Evolutionary conservation across 2,113 vertebrate genomes (phyloP).

Genomic region (Chelonoidis abingdonii): DNA sequence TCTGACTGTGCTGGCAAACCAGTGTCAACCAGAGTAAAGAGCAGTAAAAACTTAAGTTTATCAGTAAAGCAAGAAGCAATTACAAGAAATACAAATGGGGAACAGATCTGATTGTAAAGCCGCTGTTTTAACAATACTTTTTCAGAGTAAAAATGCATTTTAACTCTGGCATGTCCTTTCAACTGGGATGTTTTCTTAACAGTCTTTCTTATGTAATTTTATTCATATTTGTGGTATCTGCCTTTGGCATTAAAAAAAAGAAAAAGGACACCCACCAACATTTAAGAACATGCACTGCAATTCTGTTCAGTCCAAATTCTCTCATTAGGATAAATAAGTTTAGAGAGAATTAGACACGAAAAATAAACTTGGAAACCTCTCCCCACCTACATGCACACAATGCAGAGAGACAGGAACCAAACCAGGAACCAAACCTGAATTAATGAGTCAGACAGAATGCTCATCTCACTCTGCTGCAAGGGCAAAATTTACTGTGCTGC

Average conservation of each 20-base stretch:
- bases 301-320: neutral
- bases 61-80: neutral
- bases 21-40: neutral
- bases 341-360: neutral
- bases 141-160: neutral
- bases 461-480: neutral
- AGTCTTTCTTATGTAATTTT: neutral
- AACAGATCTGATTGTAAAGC: neutral
- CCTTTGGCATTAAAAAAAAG: neutral
- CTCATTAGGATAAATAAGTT: neutral
- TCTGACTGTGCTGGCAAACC: neutral
- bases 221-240: neutral
- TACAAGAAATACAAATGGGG: neutral
- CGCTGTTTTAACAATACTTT: neutral
- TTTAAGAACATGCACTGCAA: neutral
- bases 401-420: neutral
- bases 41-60: neutral
- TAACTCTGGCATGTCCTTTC: rapidly evolving
- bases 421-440: no score
- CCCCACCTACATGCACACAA: neutral
- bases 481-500: neutral
- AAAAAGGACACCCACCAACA: neutral
- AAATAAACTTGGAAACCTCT: neutral
- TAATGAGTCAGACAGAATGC: neutral
- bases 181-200: neutral